Percentiles rank a stretch among this genome's conserved stretches.
phyloP scores from a whole-genome alignment of 2,797 vertebrate genomes.

The Enteromius trimaculatus region DNA sequence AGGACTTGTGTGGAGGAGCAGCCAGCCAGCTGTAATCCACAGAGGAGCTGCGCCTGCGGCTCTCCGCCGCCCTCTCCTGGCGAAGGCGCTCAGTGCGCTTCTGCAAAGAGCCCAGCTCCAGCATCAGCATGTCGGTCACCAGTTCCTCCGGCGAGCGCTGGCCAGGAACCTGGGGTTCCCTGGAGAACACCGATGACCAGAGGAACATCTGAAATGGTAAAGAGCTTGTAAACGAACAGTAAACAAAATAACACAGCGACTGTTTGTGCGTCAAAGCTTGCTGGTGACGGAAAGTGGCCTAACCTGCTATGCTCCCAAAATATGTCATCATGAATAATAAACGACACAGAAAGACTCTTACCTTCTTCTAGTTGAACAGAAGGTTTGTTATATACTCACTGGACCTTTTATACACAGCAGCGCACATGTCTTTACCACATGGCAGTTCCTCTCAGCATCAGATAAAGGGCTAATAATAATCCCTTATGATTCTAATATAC shows the following conservation, averaged over 20 bases:
- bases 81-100: conserved; percentile 55
- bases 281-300: not conserved
- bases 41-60: conserved; percentile 52
- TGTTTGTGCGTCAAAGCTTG: not conserved
- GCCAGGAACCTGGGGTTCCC: conserved; percentile 36
- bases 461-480: conserved; percentile 57
- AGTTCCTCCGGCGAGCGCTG: conserved; percentile 59
- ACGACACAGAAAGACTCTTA: not conserved
- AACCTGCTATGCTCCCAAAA: not conserved
- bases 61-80: conserved; percentile 58
- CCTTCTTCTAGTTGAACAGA: not conserved
- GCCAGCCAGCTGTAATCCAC: conserved; percentile 69
- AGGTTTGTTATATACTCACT: not conserved
- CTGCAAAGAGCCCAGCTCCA: conserved; percentile 57
- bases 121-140: conserved; percentile 63
- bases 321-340: conserved; percentile 1
- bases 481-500: conserved; percentile 46
- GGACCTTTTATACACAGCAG: conserved; percentile 5
- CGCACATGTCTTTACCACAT: conserved; percentile 32
- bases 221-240: not conserved
- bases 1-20: conserved; percentile 40
- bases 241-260: not conserved
- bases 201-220: conserved; percentile 56
- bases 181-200: conserved; percentile 45
- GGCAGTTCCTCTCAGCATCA: conserved; percentile 28